A percentile compares a stretch with the other conserved stretches of the same genome.
Conservation (phyloP, 2,888 invertebrate species). For the Lydus trimaculatus region DNA sequence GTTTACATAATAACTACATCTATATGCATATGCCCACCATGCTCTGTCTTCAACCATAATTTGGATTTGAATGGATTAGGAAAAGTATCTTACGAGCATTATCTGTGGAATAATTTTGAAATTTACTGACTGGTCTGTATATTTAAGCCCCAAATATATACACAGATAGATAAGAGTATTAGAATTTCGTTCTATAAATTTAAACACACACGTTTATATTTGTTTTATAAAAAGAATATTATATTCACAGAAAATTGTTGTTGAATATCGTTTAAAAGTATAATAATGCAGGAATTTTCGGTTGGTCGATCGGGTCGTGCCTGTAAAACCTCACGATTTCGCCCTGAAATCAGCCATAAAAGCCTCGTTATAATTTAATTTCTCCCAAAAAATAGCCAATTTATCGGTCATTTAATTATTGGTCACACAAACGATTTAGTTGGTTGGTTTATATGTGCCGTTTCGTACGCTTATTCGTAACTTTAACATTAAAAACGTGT, state of each 20-base stretch:
- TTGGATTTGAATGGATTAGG: slow-evolving; percentile 30
- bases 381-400: slow-evolving; percentile 7
- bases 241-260: neutral
- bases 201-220: neutral
- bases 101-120: slow-evolving; percentile 25
- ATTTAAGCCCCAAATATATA: neutral
- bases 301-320: neutral
- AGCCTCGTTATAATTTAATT: slow-evolving; percentile 11
- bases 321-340: neutral
- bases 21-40: slow-evolving; percentile 41
- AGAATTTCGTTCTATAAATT: neutral
- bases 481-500: slow-evolving; percentile 17
- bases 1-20: slow-evolving; percentile 48
- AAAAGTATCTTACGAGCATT: slow-evolving; percentile 21
- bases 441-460: slow-evolving; percentile 11
- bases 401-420: slow-evolving; percentile 16
- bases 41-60: slow-evolving; percentile 30
- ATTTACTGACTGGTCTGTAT: neutral
- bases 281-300: neutral
- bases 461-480: slow-evolving; percentile 16
- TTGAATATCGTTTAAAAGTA: neutral
- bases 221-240: neutral
- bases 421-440: slow-evolving; percentile 13
- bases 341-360: neutral
- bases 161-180: neutral